Base-by-base conservation (phyloP, 92 coral and sea anemone genomes). In the Actinostola sp. region DNA sequence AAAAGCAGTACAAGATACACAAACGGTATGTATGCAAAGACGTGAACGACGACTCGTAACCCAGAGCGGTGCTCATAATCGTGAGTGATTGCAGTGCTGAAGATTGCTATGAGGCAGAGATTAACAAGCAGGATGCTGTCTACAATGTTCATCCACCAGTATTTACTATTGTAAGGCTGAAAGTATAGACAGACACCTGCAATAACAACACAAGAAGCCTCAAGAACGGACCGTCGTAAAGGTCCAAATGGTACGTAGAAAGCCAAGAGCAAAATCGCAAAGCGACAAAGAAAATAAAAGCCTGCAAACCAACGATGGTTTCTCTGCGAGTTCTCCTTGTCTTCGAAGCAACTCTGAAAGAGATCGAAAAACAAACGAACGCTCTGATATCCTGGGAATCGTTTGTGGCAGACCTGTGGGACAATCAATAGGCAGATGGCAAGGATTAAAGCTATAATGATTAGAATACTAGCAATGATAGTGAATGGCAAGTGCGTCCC, bases 71-170 rank as follows among this genome's bases (percentile, higher is more conserved):
- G 56, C 16, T 86, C 32, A 28, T 87, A 83, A 32, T 90, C 87
- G 49, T 80, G 42, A 10, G 48, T 71, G 4, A 77, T 48, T 4
- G 84, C 82, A 7, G 93, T 72, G 58, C 89, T 83, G 67, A 92
- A 89, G 42, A 81, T 83, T 62, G 77, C 72, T 11, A 92, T 60
- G 43, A 89, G 76, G 46, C 91, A 89, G 28, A 92, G 83, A 51
- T 89, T 92, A 48, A 85, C 73, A 75, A 92, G 64, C 21, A 92
- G 77, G 31, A 92, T 71, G 20, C 88, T 97, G 76, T 94, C 98
- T 12, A 88, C 79, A 2, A 72, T 81, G 82, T 94, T 94, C 23
- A 94, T 73, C 89, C 89, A 77, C 43, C 38, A 52, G 82, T 87
- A 93, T 19, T 70, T 35, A 13, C 58, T 56, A 63, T 73, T 82